Evolutionary conservation across 2,888 invertebrate genomes (phyloP).

Genomic region (Zootermopsis nevadensis): DNA sequence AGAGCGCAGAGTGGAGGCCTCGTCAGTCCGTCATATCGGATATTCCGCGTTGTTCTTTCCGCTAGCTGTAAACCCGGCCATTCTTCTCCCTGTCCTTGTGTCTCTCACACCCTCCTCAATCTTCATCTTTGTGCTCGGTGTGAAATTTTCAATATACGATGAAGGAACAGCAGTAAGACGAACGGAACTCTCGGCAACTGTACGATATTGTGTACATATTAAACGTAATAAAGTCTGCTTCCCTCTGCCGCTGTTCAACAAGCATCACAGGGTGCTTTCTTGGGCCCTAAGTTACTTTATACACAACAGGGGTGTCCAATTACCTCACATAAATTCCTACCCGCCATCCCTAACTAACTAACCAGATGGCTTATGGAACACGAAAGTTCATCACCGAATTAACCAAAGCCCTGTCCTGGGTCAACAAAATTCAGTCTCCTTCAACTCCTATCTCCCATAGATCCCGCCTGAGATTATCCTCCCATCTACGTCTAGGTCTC

Average conservation of each 20-base stretch:
- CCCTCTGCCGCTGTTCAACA: constrained; percentile 14
- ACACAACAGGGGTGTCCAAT: constrained; percentile 34
- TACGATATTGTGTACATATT: constrained; percentile 48
- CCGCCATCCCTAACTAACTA: too few species aligned
- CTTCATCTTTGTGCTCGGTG: constrained; percentile 38
- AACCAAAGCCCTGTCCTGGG: too few species aligned
- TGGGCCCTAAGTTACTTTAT: constrained; percentile 42
- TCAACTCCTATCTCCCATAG: too few species aligned
- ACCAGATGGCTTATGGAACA: too few species aligned
- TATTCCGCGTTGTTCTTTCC: neutral
- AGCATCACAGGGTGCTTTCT: constrained; percentile 28
- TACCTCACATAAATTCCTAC: neutral
- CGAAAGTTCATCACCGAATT: too few species aligned
- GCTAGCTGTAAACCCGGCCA: constrained; percentile 26
- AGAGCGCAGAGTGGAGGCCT: neutral
- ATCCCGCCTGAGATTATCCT: too few species aligned
- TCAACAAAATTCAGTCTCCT: too few species aligned
- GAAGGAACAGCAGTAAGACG: constrained; percentile 22
- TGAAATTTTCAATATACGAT: constrained; percentile 46
- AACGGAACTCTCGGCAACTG: constrained; percentile 22
- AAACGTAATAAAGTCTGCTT: constrained; percentile 46
- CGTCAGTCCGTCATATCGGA: constrained; percentile 9
- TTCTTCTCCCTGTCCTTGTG: constrained; percentile 19
- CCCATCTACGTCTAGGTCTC: too few species aligned
- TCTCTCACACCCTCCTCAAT: constrained; percentile 26